phyloP scores from a whole-genome alignment of 2,888 invertebrate species.

The Netelia inedita region DNA sequence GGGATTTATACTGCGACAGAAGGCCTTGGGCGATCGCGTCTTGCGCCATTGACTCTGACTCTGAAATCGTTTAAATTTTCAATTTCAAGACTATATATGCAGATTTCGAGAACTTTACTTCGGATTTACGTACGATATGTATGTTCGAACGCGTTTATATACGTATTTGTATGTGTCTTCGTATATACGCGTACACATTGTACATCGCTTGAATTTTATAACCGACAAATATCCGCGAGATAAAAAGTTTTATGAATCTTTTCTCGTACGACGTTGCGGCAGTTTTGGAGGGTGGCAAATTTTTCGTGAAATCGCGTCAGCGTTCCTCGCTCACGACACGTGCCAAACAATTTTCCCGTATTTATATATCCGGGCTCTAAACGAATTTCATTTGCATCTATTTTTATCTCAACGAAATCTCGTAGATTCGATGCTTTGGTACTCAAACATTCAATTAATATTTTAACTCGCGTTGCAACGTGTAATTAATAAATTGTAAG shows the following conservation, averaged over 20 bases:
- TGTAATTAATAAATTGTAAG: background rate
- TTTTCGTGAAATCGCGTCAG: background rate
- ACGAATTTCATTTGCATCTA: background rate
- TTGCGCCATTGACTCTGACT: slow-evolving; percentile 77
- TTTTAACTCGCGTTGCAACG: background rate
- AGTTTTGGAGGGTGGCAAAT: too few species aligned
- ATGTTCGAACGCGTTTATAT: background rate
- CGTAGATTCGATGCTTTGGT: background rate
- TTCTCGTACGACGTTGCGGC: background rate
- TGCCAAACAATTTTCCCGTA: background rate
- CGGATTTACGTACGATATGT: background rate
- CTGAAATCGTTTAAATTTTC: slow-evolving; percentile 74
- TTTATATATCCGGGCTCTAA: background rate
- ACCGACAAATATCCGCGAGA: background rate
- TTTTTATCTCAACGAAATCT: background rate
- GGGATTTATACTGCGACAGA: slow-evolving; percentile 76
- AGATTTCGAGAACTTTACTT: background rate
- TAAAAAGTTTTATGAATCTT: slow-evolving; percentile 13
- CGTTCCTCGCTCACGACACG: background rate
- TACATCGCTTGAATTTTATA: slow-evolving; percentile 4
- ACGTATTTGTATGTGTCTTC: background rate
- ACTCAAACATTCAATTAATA: background rate
- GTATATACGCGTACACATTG: background rate
- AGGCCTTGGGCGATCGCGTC: slow-evolving; percentile 77
- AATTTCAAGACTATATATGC: slow-evolving; percentile 39